Evolutionary conservation across 2,888 invertebrate species (phyloP).

Genomic region (Drosophila greeni): DNA sequence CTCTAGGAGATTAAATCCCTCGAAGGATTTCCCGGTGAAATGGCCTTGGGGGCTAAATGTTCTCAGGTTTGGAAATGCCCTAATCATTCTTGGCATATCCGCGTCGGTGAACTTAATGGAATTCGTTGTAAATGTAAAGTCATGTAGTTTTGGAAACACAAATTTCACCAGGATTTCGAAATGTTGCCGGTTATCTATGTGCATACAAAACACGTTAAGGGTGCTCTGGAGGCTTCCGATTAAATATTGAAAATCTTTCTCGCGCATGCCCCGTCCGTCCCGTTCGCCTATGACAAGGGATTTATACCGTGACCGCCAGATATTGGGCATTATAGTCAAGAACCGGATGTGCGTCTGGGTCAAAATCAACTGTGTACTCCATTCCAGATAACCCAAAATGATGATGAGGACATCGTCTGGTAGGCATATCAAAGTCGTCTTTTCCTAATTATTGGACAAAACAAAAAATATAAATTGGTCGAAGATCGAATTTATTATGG

Average conservation of each 20-base stretch:
- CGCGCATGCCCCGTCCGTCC: background rate
- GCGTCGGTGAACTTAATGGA: background rate
- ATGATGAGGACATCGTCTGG: background rate
- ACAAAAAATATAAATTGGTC: background rate
- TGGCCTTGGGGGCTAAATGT: background rate
- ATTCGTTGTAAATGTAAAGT: background rate
- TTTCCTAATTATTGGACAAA: background rate
- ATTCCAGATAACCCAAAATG: background rate
- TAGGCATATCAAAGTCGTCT: background rate
- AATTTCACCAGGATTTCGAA: background rate
- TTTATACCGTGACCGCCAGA: background rate
- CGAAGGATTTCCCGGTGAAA: background rate
- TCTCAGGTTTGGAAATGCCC: background rate
- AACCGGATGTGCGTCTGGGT: background rate
- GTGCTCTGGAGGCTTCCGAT: background rate
- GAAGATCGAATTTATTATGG: background rate
- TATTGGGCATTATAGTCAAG: background rate
- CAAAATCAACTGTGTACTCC: background rate
- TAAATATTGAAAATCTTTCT: background rate
- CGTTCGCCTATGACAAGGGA: background rate
- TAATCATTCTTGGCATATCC: background rate
- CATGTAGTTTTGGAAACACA: background rate
- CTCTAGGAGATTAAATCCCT: background rate
- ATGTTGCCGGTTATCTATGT: background rate
- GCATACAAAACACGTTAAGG: background rate